Percentiles rank a stretch among this genome's conserved stretches.
Conservation (phyloP, 2,888 invertebrate species). For the Belgica antarctica region DNA sequence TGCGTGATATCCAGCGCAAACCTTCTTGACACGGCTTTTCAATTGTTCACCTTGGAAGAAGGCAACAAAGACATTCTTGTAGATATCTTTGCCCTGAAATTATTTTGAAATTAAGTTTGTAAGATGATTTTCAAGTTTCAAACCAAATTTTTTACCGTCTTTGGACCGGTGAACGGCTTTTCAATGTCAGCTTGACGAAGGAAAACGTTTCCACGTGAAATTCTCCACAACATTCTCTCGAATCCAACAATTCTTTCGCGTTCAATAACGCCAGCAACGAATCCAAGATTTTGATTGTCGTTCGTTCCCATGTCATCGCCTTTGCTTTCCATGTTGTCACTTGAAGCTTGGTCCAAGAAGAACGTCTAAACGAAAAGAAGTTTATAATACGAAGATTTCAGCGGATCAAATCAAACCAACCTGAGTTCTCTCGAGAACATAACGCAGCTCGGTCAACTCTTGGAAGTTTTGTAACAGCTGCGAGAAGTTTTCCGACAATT, state of each 20-base stretch:
- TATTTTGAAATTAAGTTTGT: constrained; percentile 47
- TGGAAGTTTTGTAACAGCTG: constrained; percentile 87
- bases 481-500: constrained; percentile 89
- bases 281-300: constrained; percentile 59
- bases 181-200: constrained; percentile 75
- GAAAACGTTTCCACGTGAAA: constrained; percentile 83
- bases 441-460: constrained; percentile 85
- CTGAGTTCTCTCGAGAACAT: constrained; percentile 90
- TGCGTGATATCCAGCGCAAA: constrained; percentile 83
- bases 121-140: background rate
- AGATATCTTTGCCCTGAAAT: constrained; percentile 68
- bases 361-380: constrained; percentile 48
- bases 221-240: constrained; percentile 84
- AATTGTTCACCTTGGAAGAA: constrained; percentile 84
- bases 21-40: constrained; percentile 81
- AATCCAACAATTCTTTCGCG: constrained; percentile 78
- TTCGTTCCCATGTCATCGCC: constrained; percentile 62
- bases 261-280: constrained; percentile 82
- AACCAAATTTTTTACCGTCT: constrained; percentile 55
- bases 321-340: constrained; percentile 51
- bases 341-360: constrained; percentile 51
- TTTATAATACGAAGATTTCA: background rate
- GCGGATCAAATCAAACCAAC: constrained; percentile 49
- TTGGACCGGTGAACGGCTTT: constrained; percentile 70
- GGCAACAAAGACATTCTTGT: constrained; percentile 78